A percentile compares a stretch with the other conserved stretches of the same genome.
These are phyloP conservation scores for Agrotis clavis DNA, from an alignment of 2,888 invertebrate species.

Conservation along the genomic window DNA sequence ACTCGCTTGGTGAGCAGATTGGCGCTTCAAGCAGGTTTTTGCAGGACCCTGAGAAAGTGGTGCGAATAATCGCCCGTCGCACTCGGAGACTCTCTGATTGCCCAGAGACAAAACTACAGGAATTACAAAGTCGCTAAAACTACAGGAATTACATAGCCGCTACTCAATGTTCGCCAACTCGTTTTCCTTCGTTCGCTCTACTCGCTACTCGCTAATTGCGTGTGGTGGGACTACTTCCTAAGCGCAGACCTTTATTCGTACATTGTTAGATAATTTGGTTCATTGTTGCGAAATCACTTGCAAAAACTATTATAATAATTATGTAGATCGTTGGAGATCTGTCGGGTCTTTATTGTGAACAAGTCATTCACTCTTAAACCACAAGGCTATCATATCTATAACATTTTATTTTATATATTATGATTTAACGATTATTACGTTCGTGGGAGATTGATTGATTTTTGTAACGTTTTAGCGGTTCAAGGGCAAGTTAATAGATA, in stretches of 20 bases:
- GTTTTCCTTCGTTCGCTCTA: too few species aligned
- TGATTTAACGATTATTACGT: slow-evolving; percentile 23
- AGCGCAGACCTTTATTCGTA: slow-evolving; percentile 56
- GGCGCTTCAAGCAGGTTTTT: too few species aligned
- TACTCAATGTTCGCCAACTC: too few species aligned
- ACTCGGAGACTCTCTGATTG: too few species aligned
- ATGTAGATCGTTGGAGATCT: slow-evolving; percentile 57
- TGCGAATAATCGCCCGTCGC: too few species aligned
- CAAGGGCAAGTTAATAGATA: slow-evolving; percentile 33
- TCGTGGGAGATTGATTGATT: slow-evolving; percentile 50
- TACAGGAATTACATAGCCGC: too few species aligned
- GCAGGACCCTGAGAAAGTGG: too few species aligned
- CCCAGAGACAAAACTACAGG: too few species aligned
- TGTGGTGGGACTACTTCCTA: too few species aligned
- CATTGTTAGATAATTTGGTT: slow-evolving; percentile 72
- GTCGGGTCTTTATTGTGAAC: slow-evolving; percentile 42
- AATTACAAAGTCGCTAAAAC: too few species aligned
- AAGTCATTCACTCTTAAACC: slow-evolving; percentile 72
- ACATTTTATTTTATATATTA: slow-evolving; percentile 44
- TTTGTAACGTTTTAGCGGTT: slow-evolving; percentile 25
- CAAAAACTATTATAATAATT: slow-evolving; percentile 69
- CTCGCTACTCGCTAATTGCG: too few species aligned
- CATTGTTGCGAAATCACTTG: slow-evolving; percentile 68
- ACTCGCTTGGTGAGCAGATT: too few species aligned
- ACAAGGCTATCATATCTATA: slow-evolving; percentile 69